phyloP scores from a whole-genome alignment of 2,797 vertebrate species.

The Masticophis lateralis region DNA sequence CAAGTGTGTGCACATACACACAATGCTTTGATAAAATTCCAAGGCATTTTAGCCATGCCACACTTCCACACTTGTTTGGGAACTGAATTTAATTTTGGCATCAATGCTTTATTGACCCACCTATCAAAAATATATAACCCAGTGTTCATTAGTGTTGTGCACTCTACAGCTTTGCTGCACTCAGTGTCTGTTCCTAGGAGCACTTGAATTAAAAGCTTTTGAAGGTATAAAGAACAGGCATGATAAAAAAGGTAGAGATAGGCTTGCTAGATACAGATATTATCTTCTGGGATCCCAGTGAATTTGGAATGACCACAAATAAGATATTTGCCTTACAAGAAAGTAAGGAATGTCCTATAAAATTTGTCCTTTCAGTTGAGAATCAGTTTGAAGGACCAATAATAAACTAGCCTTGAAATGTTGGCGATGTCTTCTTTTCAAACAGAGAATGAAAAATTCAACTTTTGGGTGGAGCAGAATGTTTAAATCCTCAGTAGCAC shows the following conservation, averaged over 20 bases:
- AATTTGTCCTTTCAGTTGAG: background rate
- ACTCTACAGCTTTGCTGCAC: background rate
- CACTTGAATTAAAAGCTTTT: background rate
- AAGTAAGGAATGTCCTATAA: background rate
- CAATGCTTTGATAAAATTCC: background rate
- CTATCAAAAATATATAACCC: background rate
- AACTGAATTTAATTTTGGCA: constrained; percentile 13
- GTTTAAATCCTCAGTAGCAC: background rate
- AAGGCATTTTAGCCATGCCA: constrained; percentile 26
- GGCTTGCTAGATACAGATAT: background rate
- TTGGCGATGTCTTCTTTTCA: background rate
- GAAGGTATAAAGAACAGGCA: background rate
- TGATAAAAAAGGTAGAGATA: background rate
- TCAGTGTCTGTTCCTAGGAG: background rate
- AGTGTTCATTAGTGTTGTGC: background rate
- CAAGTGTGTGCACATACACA: too few species aligned
- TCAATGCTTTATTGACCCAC: background rate
- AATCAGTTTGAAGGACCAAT: background rate
- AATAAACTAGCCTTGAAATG: background rate
- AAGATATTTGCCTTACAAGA: background rate
- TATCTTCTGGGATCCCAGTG: background rate
- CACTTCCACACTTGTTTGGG: background rate
- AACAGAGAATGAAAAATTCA: background rate
- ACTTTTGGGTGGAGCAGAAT: background rate
- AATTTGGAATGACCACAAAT: background rate